Evolutionary conservation across 2,113 vertebrate genomes (phyloP).

Genomic region (Rhabdornis inornatus): DNA sequence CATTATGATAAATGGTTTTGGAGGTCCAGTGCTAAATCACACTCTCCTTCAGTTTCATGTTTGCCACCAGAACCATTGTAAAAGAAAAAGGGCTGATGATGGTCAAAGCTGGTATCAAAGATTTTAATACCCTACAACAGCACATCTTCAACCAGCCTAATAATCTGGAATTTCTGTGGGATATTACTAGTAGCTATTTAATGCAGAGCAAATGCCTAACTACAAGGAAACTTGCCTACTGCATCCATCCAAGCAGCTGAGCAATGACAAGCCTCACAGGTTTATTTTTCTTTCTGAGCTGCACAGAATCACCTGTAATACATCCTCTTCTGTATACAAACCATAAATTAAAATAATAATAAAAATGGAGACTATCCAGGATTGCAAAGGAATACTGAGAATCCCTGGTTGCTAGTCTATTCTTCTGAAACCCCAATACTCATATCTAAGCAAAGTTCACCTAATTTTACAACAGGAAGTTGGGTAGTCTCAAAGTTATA

Average conservation of each 20-base stretch:
- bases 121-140: not conserved
- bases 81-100: not conserved
- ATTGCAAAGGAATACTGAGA: not conserved
- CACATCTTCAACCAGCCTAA: not conserved
- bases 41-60: not conserved
- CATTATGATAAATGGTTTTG: not conserved
- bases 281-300: not conserved
- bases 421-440: not conserved
- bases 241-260: not conserved
- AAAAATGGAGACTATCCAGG: not conserved
- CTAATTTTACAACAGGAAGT: not conserved
- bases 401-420: not conserved
- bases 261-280: not conserved
- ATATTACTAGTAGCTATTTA: not conserved
- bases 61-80: not conserved
- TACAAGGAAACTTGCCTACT: not conserved
- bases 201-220: not conserved
- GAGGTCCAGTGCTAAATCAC: not conserved
- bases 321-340: not conserved
- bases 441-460: not conserved
- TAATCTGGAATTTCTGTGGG: not conserved
- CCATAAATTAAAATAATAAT: not conserved
- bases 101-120: not conserved
- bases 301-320: not conserved
- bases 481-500: not conserved